Evolutionary conservation across 2,113 vertebrate species (phyloP).

Genomic region (Ailuropoda melanoleuca): DNA sequence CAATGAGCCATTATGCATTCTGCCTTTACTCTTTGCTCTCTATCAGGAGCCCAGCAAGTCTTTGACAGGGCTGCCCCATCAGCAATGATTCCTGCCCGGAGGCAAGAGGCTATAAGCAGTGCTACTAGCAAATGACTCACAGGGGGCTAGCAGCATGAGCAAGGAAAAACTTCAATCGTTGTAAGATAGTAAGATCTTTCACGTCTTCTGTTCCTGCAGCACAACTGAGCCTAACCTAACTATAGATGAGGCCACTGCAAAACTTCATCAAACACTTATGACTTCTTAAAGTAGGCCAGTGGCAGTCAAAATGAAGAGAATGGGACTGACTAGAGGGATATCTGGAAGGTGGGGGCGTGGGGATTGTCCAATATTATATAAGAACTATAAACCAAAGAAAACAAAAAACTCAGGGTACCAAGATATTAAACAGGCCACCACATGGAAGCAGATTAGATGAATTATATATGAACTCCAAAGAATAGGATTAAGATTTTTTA

Average conservation of each 20-base stretch:
- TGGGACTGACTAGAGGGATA: background rate
- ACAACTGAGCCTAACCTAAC: background rate
- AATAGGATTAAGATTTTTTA: background rate
- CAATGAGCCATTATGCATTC: background rate
- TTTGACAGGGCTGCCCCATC: background rate
- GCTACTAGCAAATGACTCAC: background rate
- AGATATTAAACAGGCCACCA: background rate
- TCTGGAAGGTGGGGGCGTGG: background rate
- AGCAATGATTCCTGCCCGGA: background rate
- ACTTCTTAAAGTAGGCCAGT: background rate
- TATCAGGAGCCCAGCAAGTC: background rate
- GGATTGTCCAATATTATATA: background rate
- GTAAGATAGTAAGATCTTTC: background rate
- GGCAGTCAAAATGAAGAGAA: conserved; percentile 28
- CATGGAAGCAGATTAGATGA: background rate
- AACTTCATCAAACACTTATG: background rate
- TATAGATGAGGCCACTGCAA: background rate
- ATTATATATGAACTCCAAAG: background rate
- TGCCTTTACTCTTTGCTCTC: background rate
- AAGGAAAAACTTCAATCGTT: background rate
- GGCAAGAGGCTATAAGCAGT: background rate
- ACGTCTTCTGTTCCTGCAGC: background rate
- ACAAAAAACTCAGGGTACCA: background rate
- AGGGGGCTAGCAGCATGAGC: background rate
- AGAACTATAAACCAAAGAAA: background rate